Evolutionary conservation across 2,113 vertebrate genomes (phyloP).

Genomic region (Ceyx melanurus): DNA sequence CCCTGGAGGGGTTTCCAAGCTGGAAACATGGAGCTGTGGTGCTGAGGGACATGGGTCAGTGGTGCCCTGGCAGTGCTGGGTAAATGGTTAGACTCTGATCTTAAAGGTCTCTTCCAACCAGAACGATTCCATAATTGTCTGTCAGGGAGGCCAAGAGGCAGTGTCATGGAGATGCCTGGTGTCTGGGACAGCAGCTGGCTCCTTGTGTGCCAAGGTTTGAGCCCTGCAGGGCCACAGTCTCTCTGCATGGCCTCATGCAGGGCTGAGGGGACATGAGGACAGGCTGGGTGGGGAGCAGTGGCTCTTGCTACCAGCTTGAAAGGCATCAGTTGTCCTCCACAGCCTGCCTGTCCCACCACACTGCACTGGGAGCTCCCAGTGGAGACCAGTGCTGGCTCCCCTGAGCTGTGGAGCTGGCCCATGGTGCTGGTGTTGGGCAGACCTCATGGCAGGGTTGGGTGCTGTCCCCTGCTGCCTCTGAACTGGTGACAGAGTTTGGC

Average conservation of each 20-base stretch:
- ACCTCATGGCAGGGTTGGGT: accelerated
- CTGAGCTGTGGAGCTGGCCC: accelerated
- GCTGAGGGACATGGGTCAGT: background rate
- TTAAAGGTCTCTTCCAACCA: background rate
- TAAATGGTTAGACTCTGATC: too few relatives aligned
- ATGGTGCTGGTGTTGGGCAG: accelerated
- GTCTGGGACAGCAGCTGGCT: background rate
- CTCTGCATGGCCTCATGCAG: background rate
- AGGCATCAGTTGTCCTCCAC: background rate
- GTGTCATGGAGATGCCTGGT: background rate
- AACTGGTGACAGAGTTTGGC: background rate
- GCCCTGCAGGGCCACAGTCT: accelerated
- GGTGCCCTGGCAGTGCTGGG: background rate
- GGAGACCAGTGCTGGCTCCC: accelerated
- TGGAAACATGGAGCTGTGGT: background rate
- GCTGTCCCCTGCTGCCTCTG: accelerated
- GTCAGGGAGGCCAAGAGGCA: background rate
- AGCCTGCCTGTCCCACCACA: background rate
- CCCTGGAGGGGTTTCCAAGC: background rate
- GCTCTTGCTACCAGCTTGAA: background rate
- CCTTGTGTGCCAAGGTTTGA: background rate
- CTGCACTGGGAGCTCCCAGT: accelerated
- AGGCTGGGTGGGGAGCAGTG: accelerated
- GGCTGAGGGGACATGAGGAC: accelerated
- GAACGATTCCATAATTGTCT: background rate